Evolutionary conservation across 2,113 vertebrate genomes (phyloP), one percentile per base, ranked within the genome.

Genomic region (Eleginops maclovinus): DNA sequence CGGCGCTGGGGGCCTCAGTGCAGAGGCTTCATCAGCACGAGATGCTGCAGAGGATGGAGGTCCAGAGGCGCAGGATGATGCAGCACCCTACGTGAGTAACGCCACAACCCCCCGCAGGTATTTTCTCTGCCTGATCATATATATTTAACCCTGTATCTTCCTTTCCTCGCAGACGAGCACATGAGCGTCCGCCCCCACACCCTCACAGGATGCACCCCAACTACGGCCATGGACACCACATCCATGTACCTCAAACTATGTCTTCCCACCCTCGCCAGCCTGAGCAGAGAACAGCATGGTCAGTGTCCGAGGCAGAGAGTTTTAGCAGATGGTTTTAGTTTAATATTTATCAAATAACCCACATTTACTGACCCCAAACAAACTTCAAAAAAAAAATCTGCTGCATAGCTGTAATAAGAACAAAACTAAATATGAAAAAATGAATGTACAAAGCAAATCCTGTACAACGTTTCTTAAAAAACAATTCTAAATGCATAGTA

Each of bases 151-250:
- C 46, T 61, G 21, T 24, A 1, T 61, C 62, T 44, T 49, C 0
- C 24, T 55, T 31, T 49, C 51, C 58, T 71, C 70, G 60, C 82
- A 99, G 98, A 80, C 95, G 98, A 88, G 98, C 97, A 88, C 98
- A 99, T 50, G 98, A 99, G 90, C 96, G 98, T 28, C 98, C 98
- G 26, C 98, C 98, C 24, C 98, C 97, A 0, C 98, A 99, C 88
- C 98, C 98, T 24, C 98, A 99, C 90, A 96, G 98, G 93, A 99
- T 99, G 98, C 98, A 99, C 87, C 98, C 98, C 51, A 99, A 99
- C 89, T 99, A 99, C 2, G 98, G 98, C 63, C 98, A 99, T 1
- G 98, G 98, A 56, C 98, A 99, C 94, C 98, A 99, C 91, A 99
- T 99, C 90, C 98, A 99, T 51, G 98, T 99, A 88, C 98, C 98